Evolutionary conservation across 1,140 invertebrate species (phyloP), one percentile per base, ranked within the genome.

Genomic region (Aphidius ervi): DNA sequence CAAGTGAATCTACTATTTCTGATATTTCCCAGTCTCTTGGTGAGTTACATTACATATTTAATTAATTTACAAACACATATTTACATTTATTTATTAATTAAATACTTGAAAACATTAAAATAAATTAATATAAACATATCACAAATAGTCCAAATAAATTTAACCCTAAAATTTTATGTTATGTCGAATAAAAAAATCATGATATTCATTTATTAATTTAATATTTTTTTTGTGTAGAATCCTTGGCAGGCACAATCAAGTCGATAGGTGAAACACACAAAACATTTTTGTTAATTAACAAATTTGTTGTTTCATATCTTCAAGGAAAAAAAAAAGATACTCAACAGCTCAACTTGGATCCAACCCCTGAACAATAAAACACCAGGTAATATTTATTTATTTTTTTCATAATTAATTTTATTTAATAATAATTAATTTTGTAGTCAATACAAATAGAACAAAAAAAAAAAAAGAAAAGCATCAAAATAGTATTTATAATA

Each of bases 21-120:
- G 59, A 40, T n/a, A 55, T 61, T 42, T 53, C 59, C 3, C 6
- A 45, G 6, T 56, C 59, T 9, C 55, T 61, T 48, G 59, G 59
- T 61, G 46, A 41, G 43, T 37, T 10, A 43, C 8, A 37, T 16
- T 6, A 10, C 7, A 37, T 23, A 37, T 23, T 59, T 49, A 5
- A 43, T 42, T 16, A 16, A 16, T 16, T 16, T 16, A 16, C 16
- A 16, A 16, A 16, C 16, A 16, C 16, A 16, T 16, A 16, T 0
- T 16, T 16, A 16, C 16, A 41, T 41, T 40, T 41, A 41, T 20
- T 43, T 6, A 20, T 48, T 16, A 10, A 10, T 9, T 47, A 31
- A 31, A 9, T 39, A n/a, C 31, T 10, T 5, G 47, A 8, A 48
- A 48, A 23, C 0, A 5, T 6, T n/a, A 5, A 10, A 56, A 56